Base-by-base conservation (phyloP, 2,113 vertebrate species). In the Amphiprion ocellaris region DNA sequence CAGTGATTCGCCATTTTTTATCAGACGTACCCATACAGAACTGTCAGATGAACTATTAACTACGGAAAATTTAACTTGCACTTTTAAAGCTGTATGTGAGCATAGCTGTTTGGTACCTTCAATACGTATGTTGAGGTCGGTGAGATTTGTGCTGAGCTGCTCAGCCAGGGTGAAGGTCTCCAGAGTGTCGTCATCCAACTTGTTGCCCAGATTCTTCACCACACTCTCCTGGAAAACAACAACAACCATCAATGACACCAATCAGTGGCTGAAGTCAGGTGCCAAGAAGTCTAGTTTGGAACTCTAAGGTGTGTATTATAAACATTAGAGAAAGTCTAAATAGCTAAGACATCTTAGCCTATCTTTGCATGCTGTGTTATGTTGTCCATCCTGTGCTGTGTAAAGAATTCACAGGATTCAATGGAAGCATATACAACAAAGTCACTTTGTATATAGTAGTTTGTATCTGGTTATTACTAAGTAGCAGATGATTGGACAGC, bases 91-190 rank as follows among this genome's bases (percentile, higher is more conserved):
- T 44, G 23, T 0, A 5, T 12, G 15, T 26, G n/a, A 10, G 24
- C 19, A 15, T 14, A 71, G 28, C 12, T 16, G 23, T 63, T 33
- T 2, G 10, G 11, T 85, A 93, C 98, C 98, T 96, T 98, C 95
- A 55, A 97, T 95, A 63, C 93, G 91, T 16, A 92, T 84, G 61
- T 94, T 95, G 83, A 97, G 95, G 9, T 93, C 77, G 6, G 81
- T 88, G 83, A 98, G 94, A 76, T 96, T 94, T 67, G 93, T 89
- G 67, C 78, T 92, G 84, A 99, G 95, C 69, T 94, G 90, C 54
- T 95, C 93, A 26, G 96, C 96, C 12, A 91, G 90, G 15, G 56
- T 91, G 21, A 95, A 79, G 54, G 93, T 97, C 71, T 93, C 90
- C 28, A 68, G 80, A 11, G 96, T 96, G 81, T 96, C 90, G 56